Percentiles rank a stretch among this genome's conserved stretches.
Evolutionary conservation across 2,113 vertebrate species (phyloP).

Genomic region (Amphiprion percula): DNA sequence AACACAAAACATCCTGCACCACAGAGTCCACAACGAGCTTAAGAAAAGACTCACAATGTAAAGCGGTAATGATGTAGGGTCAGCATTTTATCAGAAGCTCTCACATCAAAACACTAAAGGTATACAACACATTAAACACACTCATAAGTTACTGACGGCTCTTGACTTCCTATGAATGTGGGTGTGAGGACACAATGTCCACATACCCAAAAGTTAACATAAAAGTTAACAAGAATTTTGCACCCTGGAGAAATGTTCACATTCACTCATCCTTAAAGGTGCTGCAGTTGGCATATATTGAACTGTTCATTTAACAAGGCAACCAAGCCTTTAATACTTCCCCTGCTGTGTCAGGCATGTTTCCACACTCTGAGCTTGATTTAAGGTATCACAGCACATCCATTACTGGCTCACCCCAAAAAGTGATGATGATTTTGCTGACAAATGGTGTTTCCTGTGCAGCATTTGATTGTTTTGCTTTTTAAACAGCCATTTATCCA

Average conservation of each 20-base stretch:
- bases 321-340: constrained; percentile 55
- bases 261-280: constrained; percentile 47
- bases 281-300: constrained; percentile 54
- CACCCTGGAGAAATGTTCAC: constrained; percentile 21
- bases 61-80: constrained; percentile 1
- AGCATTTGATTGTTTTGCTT: constrained; percentile 25
- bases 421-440: constrained; percentile 39
- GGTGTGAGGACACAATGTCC: neutral
- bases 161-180: neutral
- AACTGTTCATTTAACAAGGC: constrained; percentile 65
- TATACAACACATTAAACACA: neutral
- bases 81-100: constrained; percentile 10
- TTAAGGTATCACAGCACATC: constrained; percentile 58
- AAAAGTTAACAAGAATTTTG: constrained; percentile 24
- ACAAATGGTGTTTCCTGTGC: neutral
- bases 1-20: constrained; percentile 7
- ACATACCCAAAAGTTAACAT: constrained; percentile 3
- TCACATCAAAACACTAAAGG: neutral
- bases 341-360: constrained; percentile 66
- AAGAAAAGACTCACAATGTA: constrained; percentile 7
- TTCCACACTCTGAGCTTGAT: constrained; percentile 63
- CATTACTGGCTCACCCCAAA: constrained; percentile 6
- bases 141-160: neutral
- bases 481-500: neutral
- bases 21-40: constrained; percentile 2